Conservation (phyloP, 2,888 invertebrate genomes). For the Drosophila nr. perissopoda region DNA sequence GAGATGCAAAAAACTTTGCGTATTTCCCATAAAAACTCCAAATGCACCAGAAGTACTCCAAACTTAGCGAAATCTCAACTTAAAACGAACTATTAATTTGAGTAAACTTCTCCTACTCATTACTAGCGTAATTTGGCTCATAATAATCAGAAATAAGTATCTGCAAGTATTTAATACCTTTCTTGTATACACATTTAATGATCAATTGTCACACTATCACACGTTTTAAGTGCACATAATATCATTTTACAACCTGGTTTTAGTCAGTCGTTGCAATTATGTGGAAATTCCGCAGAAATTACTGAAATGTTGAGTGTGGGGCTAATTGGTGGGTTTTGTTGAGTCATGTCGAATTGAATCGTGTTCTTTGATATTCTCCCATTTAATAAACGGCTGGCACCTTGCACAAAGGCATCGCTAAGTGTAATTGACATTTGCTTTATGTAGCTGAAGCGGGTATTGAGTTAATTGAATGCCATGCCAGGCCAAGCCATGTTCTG, state of each 20-base stretch:
- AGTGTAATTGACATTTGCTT: conserved; percentile 60
- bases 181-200: not conserved
- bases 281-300: conserved; percentile 6
- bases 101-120: not conserved
- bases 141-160: too few relatives aligned
- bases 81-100: not conserved
- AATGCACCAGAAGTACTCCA: not conserved
- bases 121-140: not conserved
- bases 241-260: conserved; percentile 5
- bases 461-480: conserved; percentile 68
- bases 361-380: conserved; percentile 29
- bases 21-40: not conserved
- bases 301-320: conserved; percentile 4
- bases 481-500: conserved; percentile 1
- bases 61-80: not conserved
- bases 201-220: not conserved
- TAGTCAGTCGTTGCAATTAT: conserved; percentile 17
- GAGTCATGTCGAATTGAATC: not conserved
- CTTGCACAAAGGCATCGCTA: conserved; percentile 36
- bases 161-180: not conserved
- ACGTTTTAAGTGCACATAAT: not conserved
- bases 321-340: conserved; percentile 29
- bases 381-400: conserved; percentile 31
- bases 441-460: conserved; percentile 41
- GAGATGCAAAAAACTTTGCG: not conserved